Conservation (phyloP, 2,797 vertebrate species). For the Paedocypris micromegethes region DNA sequence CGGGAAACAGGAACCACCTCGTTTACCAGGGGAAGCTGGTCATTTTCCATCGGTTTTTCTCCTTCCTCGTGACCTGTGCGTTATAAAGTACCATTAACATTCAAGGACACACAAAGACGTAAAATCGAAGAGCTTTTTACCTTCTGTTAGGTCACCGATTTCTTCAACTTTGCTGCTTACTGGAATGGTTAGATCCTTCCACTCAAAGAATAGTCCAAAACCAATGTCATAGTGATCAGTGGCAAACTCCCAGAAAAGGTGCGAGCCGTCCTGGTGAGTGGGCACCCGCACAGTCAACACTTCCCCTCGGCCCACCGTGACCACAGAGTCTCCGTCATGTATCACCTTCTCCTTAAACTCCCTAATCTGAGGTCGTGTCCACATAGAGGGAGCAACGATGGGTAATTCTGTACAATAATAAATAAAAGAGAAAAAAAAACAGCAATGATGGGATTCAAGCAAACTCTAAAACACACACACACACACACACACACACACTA, state of each 20-base stretch:
- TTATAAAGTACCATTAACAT: conserved; percentile 38
- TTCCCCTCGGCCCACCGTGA: conserved; percentile 96
- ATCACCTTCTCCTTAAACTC: conserved; percentile 98
- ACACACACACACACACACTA: no score
- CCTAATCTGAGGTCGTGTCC: conserved; percentile 95
- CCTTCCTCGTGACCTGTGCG: conserved; percentile 75
- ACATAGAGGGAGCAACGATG: conserved; percentile 84
- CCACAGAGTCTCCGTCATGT: conserved; percentile 92
- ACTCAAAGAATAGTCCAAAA: conserved; percentile 98
- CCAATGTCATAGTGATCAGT: conserved; percentile 98
- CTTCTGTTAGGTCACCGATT: conserved; percentile 68
- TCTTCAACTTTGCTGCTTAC: conserved; percentile 84
- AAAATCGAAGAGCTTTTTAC: conserved; percentile 56
- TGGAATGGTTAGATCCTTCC: conserved; percentile 88
- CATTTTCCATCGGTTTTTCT: conserved; percentile 80
- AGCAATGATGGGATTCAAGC: neutral
- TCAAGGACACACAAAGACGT: no score
- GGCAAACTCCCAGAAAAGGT: conserved; percentile 98
- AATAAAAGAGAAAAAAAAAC: neutral
- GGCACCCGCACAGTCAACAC: conserved; percentile 95
- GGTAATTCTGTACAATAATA: conserved; percentile 7
- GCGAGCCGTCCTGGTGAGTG: conserved; percentile 92
- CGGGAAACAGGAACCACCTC: conserved; percentile 98
- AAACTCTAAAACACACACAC: no score
- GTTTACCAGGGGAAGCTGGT: conserved; percentile 83